These are phyloP conservation scores for Notiomystis cincta DNA, from an alignment of 2,113 vertebrate species.

Conservation along the genomic window DNA sequence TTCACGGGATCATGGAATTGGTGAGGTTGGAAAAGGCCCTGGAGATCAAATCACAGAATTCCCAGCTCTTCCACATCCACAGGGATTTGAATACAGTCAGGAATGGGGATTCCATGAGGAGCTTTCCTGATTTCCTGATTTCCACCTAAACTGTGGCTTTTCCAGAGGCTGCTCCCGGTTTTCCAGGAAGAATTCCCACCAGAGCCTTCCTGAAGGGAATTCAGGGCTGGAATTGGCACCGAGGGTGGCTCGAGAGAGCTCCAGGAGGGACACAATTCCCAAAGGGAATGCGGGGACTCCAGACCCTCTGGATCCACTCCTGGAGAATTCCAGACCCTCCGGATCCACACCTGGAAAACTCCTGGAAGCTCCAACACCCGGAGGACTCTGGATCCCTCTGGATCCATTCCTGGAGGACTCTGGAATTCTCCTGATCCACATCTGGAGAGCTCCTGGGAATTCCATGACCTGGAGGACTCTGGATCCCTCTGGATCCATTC, in stretches of 20 bases:
- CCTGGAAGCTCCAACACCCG: not conserved
- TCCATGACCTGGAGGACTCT: not conserved
- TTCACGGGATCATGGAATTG: not conserved
- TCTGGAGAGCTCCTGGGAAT: not conserved
- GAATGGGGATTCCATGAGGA: not conserved
- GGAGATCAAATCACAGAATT: not conserved
- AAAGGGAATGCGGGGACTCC: not conserved
- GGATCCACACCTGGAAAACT: no score
- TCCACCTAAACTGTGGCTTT: fast-evolving
- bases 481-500: not conserved
- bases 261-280: not conserved
- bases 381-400: not conserved
- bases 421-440: not conserved
- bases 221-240: not conserved
- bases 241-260: not conserved
- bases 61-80: not conserved
- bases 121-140: fast-evolving
- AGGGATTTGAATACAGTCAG: not conserved
- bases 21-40: fast-evolving
- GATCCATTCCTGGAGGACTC: not conserved
- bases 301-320: not conserved
- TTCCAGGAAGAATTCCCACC: not conserved
- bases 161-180: not conserved
- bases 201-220: not conserved
- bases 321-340: not conserved